These are phyloP conservation scores for Micrasema minimum DNA, from an alignment of 1,140 invertebrate genomes.

Conservation along the genomic window DNA sequence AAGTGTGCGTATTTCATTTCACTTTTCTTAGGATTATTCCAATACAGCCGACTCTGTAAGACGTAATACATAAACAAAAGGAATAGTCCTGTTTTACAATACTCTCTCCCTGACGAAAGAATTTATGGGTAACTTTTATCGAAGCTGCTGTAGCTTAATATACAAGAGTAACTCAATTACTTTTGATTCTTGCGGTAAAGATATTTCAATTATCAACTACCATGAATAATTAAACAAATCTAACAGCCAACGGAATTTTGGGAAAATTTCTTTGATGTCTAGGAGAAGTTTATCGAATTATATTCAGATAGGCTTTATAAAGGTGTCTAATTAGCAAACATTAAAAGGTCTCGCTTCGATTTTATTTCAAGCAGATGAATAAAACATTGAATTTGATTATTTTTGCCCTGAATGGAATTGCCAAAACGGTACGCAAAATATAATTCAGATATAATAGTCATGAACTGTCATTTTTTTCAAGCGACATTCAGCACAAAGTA, in stretches of 20 bases:
- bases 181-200: constrained; percentile 18
- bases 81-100: not conserved
- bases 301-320: not conserved
- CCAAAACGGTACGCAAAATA: no score
- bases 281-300: constrained; percentile 3
- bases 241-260: not conserved
- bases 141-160: constrained; percentile 1
- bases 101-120: constrained; percentile 1
- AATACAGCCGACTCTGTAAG: not conserved
- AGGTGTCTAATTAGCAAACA: no score
- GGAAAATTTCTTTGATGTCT: not conserved
- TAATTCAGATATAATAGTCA: no score
- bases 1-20: constrained; percentile 29
- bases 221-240: constrained; percentile 4
- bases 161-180: constrained; percentile 17
- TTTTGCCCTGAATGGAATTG: no score
- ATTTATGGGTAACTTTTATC: constrained; percentile 15
- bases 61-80: constrained; percentile 11
- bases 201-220: constrained; percentile 29
- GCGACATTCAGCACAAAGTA: no score
- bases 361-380: no score
- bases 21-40: constrained; percentile 22
- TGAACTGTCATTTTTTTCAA: no score
- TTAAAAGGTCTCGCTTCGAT: no score
- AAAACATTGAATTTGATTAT: no score